Percentiles rank a stretch among this genome's conserved stretches.
Conservation (phyloP, 1,140 invertebrate species). For the Drosophila nebulosa region DNA sequence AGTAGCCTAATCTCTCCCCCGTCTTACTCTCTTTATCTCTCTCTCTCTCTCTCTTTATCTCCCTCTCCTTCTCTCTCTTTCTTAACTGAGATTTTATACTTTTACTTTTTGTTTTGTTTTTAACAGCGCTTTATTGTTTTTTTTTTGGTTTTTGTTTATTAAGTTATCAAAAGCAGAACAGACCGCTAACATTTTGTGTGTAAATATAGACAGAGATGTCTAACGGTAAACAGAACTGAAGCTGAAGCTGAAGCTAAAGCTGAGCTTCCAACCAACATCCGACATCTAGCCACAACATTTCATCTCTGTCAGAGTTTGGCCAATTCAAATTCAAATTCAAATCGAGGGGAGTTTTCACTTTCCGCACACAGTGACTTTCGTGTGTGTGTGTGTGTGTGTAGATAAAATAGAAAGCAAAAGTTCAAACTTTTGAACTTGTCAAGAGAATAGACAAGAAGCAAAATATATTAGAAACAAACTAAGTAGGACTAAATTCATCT, state of each 20-base stretch:
- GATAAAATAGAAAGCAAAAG: constrained; percentile 65
- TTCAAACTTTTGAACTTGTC: constrained; percentile 16
- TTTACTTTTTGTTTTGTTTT: constrained; percentile 35
- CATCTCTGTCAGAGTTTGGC: constrained; percentile 9
- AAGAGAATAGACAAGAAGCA: background rate
- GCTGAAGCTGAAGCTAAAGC: too few species aligned
- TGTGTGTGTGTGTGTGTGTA: constrained; percentile 10
- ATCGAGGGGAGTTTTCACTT: constrained; percentile 63
- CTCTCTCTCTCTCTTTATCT: background rate
- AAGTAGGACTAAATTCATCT: background rate
- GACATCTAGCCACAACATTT: background rate
- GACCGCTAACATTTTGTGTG: constrained; percentile 27
- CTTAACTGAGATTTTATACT: constrained; percentile 24
- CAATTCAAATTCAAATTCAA: constrained; percentile 57
- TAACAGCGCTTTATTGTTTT: background rate
- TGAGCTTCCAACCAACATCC: too few species aligned
- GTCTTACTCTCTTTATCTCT: too few species aligned
- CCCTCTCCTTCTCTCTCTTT: background rate
- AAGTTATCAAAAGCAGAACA: constrained; percentile 50
- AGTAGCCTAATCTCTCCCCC: background rate
- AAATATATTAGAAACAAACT: background rate
- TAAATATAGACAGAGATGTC: background rate
- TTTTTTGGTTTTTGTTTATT: background rate
- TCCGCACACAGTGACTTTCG: constrained; percentile 35
- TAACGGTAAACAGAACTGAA: constrained; percentile 23